A percentile compares a stretch with the other conserved stretches of the same genome.
These are phyloP conservation scores for Lingula anatina DNA, from an alignment of 2,888 invertebrate species.

Conservation along the genomic window DNA sequence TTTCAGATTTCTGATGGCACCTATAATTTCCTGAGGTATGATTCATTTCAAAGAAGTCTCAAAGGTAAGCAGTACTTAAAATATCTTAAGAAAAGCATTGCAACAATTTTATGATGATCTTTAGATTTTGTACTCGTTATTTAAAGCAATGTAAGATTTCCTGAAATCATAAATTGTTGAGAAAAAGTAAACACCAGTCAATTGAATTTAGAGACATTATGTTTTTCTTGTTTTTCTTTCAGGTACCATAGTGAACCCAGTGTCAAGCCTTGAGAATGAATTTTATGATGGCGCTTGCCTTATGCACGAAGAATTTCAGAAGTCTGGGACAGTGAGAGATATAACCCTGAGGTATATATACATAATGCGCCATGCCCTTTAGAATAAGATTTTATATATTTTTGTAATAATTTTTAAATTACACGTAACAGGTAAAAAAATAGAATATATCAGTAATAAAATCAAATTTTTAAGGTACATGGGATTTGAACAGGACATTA, in stretches of 20 bases:
- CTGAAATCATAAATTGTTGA: too few species aligned
- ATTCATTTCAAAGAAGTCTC: conserved; percentile 14
- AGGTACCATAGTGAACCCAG: conserved; percentile 17
- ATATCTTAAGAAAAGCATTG: conserved; percentile 5
- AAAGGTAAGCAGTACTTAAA: conserved; percentile 11
- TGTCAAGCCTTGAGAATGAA: conserved; percentile 13
- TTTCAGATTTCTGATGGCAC: conserved; percentile 12
- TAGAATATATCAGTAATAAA: too few species aligned
- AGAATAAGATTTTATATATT: too few species aligned
- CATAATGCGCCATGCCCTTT: neutral
- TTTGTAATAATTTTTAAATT: too few species aligned
- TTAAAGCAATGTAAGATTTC: too few species aligned
- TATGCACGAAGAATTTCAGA: conserved; percentile 25
- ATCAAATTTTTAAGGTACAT: too few species aligned
- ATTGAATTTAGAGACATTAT: too few species aligned
- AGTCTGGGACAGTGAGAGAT: conserved; percentile 16
- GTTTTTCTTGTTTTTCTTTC: conserved; percentile 6
- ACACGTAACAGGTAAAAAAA: too few species aligned
- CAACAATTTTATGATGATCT: neutral
- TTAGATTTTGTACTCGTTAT: too few species aligned
- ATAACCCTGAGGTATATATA: conserved; percentile 17
- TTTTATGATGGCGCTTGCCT: conserved; percentile 14
- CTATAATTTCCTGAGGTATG: conserved; percentile 17
- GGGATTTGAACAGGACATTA: neutral
- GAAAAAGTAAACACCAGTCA: too few species aligned